Conservation (phyloP, 2,888 invertebrate genomes). For the Cheilosia soror region DNA sequence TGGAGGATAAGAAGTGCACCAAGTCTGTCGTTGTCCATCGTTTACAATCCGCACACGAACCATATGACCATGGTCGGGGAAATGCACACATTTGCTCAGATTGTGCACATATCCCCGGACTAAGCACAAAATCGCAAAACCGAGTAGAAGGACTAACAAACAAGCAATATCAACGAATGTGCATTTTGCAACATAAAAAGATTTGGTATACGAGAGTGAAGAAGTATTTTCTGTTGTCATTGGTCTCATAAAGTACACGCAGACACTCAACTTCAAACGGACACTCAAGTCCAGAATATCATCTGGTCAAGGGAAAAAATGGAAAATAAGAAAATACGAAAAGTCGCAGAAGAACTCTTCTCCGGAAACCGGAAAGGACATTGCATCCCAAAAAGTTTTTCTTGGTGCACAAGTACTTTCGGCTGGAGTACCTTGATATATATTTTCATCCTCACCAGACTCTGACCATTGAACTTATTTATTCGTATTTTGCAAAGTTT, state of each 20-base stretch:
- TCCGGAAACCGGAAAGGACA: conserved; percentile 52
- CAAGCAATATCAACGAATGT: conserved; percentile 68
- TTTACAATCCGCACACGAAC: conserved; percentile 35
- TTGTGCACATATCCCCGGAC: conserved; percentile 58
- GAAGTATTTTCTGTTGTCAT: conserved; percentile 67
- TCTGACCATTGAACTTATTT: conserved; percentile 66
- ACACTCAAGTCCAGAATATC: conserved; percentile 54
- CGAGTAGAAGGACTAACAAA: conserved; percentile 37
- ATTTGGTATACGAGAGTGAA: not conserved
- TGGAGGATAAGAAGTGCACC: not conserved
- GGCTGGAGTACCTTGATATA: conserved; percentile 59
- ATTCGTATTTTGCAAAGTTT: conserved; percentile 73
- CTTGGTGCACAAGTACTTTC: conserved; percentile 52
- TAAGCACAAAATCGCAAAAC: conserved; percentile 67
- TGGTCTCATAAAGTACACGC: conserved; percentile 72
- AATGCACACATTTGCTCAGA: conserved; percentile 62
- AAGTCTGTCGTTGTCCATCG: conserved; percentile 41
- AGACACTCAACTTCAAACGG: conserved; percentile 56
- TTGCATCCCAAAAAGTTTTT: conserved; percentile 61
- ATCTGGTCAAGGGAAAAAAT: conserved; percentile 21
- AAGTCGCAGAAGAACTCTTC: conserved; percentile 8
- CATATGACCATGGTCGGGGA: conserved; percentile 1
- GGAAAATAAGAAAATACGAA: conserved; percentile 7
- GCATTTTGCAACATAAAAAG: conserved; percentile 63
- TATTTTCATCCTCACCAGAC: conserved; percentile 45